Conservation (phyloP, 2,888 invertebrate genomes). For the Ceriagrion tenellum region DNA sequence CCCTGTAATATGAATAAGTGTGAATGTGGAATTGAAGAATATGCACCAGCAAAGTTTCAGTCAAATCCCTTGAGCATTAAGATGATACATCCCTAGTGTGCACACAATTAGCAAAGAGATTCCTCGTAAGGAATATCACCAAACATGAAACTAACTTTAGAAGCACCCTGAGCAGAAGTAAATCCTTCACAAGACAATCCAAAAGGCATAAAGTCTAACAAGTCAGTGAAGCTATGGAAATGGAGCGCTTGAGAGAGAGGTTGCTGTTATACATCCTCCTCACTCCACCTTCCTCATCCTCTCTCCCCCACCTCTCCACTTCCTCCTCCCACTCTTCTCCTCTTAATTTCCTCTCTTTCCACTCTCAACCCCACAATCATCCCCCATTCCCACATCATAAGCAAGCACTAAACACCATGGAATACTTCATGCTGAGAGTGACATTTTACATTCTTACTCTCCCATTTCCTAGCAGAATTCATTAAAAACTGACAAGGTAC, state of each 20-base stretch:
- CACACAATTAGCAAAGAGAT: no score
- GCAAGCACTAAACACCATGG: background rate
- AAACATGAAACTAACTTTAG: background rate
- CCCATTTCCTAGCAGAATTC: no score
- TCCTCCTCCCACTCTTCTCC: background rate
- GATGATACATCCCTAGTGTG: no score
- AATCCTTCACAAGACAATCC: background rate
- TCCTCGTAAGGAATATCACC: no score
- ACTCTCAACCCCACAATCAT: background rate
- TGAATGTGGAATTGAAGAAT: no score
- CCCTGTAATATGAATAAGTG: no score
- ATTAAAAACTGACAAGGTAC: no score
- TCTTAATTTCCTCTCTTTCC: background rate
- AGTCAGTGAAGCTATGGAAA: background rate
- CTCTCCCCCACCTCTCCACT: background rate
- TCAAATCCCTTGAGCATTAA: no score
- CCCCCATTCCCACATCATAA: background rate
- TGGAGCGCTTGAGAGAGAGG: background rate
- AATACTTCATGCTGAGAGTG: no score
- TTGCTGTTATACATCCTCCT: background rate
- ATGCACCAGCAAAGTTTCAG: no score
- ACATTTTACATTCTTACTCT: no score
- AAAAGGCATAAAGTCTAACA: background rate
- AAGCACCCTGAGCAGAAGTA: background rate
- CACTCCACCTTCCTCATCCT: background rate